These are phyloP conservation scores for Synergus itoensis DNA, from an alignment of 2,888 invertebrate species.

Conservation along the genomic window DNA sequence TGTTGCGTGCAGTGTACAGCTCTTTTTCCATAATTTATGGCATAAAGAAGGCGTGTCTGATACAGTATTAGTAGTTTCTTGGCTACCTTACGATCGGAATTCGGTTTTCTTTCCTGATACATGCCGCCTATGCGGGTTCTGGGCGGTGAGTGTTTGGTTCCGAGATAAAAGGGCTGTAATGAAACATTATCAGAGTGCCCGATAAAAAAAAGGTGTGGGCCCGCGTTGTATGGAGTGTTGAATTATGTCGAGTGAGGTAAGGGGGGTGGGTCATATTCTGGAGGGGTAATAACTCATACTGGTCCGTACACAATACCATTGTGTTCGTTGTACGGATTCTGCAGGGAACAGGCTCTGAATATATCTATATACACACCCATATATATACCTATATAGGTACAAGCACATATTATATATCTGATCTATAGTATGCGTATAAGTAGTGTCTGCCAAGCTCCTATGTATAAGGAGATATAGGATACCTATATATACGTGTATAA, in stretches of 20 bases:
- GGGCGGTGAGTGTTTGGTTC: constrained; percentile 11
- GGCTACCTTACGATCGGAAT: background rate
- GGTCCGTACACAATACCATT: constrained; percentile 75
- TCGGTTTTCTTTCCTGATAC: background rate
- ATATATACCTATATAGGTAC: background rate
- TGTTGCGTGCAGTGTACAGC: background rate
- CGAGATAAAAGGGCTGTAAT: constrained; percentile 46
- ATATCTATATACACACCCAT: constrained; percentile 47
- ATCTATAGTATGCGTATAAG: constrained; percentile 51
- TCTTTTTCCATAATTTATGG: constrained; percentile 20
- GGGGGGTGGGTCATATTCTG: constrained; percentile 57
- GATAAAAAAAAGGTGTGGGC: constrained; percentile 53
- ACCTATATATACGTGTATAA: background rate
- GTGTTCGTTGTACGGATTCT: constrained; percentile 74
- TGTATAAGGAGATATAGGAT: constrained; percentile 43
- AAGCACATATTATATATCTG: constrained; percentile 37
- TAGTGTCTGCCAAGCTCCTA: constrained; percentile 49
- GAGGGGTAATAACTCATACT: constrained; percentile 75
- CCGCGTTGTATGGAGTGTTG: constrained; percentile 68
- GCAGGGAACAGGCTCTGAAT: constrained; percentile 69
- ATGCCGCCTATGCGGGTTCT: constrained; percentile 3
- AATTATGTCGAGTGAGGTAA: constrained; percentile 69
- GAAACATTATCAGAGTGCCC: constrained; percentile 49
- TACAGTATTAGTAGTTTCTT: constrained; percentile 9
- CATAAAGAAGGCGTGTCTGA: constrained; percentile 9